Percentiles rank a stretch among this genome's conserved stretches.
These are phyloP conservation scores for Agapostemon virescens DNA, from an alignment of 2,888 invertebrate species.

Conservation along the genomic window DNA sequence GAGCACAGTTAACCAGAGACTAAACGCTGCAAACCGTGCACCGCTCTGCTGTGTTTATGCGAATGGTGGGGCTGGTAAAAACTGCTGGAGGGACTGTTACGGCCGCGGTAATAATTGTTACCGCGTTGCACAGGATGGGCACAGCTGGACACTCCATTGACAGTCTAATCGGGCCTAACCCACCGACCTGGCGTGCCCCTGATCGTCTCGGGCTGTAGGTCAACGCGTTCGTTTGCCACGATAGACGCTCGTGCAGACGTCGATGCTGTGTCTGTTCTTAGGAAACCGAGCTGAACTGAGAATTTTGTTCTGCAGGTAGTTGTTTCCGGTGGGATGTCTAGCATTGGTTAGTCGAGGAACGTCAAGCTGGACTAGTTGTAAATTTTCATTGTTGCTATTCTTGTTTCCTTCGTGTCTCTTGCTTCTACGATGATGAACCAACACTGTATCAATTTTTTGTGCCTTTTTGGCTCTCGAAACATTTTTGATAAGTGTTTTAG, in stretches of 20 bases:
- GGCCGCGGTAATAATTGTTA: slow-evolving; percentile 63
- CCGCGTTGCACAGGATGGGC: slow-evolving; percentile 73
- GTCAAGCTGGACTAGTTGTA: too few species aligned
- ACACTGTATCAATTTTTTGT: too few species aligned
- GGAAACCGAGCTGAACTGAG: background rate
- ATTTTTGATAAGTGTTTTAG: too few species aligned
- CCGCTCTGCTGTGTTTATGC: slow-evolving; percentile 54
- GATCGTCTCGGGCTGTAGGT: slow-evolving; percentile 35
- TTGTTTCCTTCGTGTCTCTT: too few species aligned
- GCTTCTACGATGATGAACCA: too few species aligned
- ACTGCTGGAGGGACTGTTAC: slow-evolving; percentile 57
- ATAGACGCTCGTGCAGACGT: slow-evolving; percentile 11
- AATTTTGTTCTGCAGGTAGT: too few species aligned
- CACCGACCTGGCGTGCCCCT: slow-evolving; percentile 52
- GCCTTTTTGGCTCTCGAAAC: too few species aligned
- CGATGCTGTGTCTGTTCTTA: background rate
- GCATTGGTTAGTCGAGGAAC: too few species aligned
- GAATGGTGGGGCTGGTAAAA: slow-evolving; percentile 67
- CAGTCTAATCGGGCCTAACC: slow-evolving; percentile 60
- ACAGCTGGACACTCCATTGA: slow-evolving; percentile 73
- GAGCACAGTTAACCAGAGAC: slow-evolving; percentile 61
- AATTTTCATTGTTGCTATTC: too few species aligned
- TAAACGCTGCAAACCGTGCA: slow-evolving; percentile 60
- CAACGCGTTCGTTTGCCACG: slow-evolving; percentile 30
- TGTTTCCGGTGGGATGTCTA: too few species aligned